Evolutionary conservation across 1,140 invertebrate genomes (phyloP), one percentile per base, ranked within the genome.

Genomic region (Eumaeus atala): DNA sequence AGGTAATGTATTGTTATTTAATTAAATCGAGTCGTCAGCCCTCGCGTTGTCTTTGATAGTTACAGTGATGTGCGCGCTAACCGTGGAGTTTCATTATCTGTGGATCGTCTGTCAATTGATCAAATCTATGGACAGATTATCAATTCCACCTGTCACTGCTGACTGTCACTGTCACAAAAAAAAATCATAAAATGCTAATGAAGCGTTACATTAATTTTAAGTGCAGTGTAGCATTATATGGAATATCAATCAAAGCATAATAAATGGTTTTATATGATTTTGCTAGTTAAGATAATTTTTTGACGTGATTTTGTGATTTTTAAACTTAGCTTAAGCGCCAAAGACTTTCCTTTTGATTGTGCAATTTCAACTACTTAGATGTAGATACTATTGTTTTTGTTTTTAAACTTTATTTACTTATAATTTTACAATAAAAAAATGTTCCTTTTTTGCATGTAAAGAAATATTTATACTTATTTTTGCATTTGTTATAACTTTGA

Each of bases 281-380:
- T 68, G 68, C 51, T 53, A 53, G 51, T 10, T 34, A 33, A 76
- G 75, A 83, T 83, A 74, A 74, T 76, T 74, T 69, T 66, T 67
- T 61, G 49, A 62, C 60, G 61, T 68, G 62, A 59, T 58, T 73
- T 79, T 82, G 82, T 85, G 77, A 83, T 80, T 77, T 71, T 58
- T 63, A 60, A 47, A 42, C 18, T 53, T 76, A 71, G 67, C 72
- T 80, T 84, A 78, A 81, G 72, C 61, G 63, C 78, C 80, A 83
- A 86, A 86, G 79, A 67, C 62, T 66, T 83, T 77, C 70, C 74
- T 76, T 67, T 66, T 66, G 55, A 59, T 73, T 66, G 82, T 84
- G 78, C 82, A 81, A 86, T 84, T 76, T 82, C 76, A 68, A 77
- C 70, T 72, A 67, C 59, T 64, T 54, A 35, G 79, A 79, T 73